These are phyloP conservation scores for Zaprionus lineosus DNA, from an alignment of 2,888 invertebrate species.

Conservation along the genomic window DNA sequence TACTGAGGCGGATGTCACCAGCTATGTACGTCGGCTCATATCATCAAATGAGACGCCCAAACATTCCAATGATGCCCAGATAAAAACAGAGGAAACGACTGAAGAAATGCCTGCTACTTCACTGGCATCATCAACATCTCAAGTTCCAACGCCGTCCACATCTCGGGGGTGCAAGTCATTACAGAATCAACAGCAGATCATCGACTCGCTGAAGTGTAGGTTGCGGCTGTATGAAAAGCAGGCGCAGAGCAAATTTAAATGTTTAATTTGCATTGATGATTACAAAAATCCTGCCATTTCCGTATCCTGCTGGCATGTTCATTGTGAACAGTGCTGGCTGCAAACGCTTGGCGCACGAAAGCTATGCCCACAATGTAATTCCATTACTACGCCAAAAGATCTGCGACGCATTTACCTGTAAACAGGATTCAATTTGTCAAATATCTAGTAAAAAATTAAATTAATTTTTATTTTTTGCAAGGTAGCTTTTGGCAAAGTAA, in stretches of 20 bases:
- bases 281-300: conserved; percentile 95
- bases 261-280: conserved; percentile 94
- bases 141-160: conserved; percentile 28
- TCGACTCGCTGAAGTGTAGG: conserved; percentile 89
- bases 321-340: conserved; percentile 93
- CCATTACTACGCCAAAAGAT: conserved; percentile 94
- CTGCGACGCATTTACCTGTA: conserved; percentile 94
- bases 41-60: conserved; percentile 57
- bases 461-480: conserved; percentile 26
- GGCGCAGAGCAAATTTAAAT: conserved; percentile 88
- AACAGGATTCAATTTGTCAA: conserved; percentile 6
- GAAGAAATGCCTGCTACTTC: conserved; percentile 18
- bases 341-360: conserved; percentile 91
- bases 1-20: conserved; percentile 74
- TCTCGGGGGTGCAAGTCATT: conserved; percentile 37
- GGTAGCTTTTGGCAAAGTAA: conserved; percentile 25
- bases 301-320: conserved; percentile 98
- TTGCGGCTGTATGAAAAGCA: conserved; percentile 89
- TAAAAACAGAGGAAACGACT: conserved; percentile 21
- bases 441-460: background rate
- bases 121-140: conserved; percentile 33
- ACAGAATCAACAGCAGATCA: conserved; percentile 80
- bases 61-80: conserved; percentile 36
- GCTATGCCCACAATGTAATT: conserved; percentile 96
- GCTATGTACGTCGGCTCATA: conserved; percentile 80